These are phyloP conservation scores for Psittacula cyanocephala DNA, from an alignment of 2,113 vertebrate species.

Conservation along the genomic window DNA sequence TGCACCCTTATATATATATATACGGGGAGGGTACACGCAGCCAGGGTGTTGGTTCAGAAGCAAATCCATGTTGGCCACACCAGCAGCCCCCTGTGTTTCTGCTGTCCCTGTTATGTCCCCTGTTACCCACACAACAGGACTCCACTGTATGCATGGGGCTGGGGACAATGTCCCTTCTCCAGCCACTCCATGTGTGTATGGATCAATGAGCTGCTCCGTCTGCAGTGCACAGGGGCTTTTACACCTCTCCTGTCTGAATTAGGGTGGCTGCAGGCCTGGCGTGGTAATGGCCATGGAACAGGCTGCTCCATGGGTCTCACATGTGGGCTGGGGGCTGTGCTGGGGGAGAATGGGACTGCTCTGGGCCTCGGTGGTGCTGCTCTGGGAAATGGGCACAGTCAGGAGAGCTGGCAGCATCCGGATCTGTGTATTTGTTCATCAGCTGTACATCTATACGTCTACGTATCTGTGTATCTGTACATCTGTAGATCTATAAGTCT, in stretches of 20 bases:
- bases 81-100: fast-evolving
- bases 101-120: not conserved
- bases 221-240: not conserved
- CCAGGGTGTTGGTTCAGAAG: fast-evolving
- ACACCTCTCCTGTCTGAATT: no score
- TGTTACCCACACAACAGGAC: not conserved
- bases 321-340: not conserved
- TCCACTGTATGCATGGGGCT: not conserved
- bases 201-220: not conserved
- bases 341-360: not conserved
- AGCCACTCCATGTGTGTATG: not conserved
- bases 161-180: not conserved
- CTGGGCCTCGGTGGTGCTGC: not conserved
- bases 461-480: no score
- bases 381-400: fast-evolving
- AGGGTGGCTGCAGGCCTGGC: not conserved
- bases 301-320: not conserved
- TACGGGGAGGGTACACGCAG: not conserved
- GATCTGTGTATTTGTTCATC: not conserved
- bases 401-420: not conserved
- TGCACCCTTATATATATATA: no score
- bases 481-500: not conserved
- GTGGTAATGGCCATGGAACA: fast-evolving
- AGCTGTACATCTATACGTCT: not conserved
- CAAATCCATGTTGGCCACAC: fast-evolving